These are phyloP conservation scores for Trilocha varians DNA, from an alignment of 2,888 invertebrate species.

Conservation along the genomic window DNA sequence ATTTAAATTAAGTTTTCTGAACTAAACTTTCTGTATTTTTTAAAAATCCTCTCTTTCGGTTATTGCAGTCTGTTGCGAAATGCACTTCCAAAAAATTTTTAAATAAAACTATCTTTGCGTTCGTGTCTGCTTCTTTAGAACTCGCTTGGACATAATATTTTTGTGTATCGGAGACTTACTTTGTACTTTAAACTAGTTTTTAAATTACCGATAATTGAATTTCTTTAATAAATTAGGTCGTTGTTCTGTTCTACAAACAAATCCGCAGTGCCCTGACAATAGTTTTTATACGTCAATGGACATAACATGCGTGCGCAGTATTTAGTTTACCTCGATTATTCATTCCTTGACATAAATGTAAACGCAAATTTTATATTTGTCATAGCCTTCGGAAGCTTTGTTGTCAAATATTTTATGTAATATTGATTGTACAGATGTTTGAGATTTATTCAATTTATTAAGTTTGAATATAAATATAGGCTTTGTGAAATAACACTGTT, in stretches of 20 bases:
- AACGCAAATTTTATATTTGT: slow-evolving; percentile 19
- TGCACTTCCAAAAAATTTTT: no score
- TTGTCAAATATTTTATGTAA: not conserved
- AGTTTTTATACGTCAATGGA: slow-evolving; percentile 22
- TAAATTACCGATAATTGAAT: no score
- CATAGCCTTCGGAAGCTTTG: not conserved
- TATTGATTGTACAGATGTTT: not conserved
- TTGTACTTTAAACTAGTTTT: no score
- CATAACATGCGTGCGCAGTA: slow-evolving; percentile 29
- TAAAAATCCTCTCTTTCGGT: no score
- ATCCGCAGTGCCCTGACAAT: slow-evolving; percentile 19
- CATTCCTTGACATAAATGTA: slow-evolving; percentile 43
- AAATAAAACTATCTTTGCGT: no score
- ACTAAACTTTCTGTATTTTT: no score
- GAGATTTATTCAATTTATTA: not conserved
- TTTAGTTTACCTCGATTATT: slow-evolving; percentile 44
- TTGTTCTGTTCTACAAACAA: slow-evolving; percentile 23
- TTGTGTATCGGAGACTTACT: no score
- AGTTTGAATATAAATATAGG: not conserved
- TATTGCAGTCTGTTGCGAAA: no score
- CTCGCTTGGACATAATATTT: no score
- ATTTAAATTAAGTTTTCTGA: no score
- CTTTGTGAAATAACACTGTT: not conserved
- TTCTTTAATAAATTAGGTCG: slow-evolving; percentile 30
- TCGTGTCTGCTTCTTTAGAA: no score